phyloP scores from a whole-genome alignment of 2,888 invertebrate species.

The Eristalis intricaria region DNA sequence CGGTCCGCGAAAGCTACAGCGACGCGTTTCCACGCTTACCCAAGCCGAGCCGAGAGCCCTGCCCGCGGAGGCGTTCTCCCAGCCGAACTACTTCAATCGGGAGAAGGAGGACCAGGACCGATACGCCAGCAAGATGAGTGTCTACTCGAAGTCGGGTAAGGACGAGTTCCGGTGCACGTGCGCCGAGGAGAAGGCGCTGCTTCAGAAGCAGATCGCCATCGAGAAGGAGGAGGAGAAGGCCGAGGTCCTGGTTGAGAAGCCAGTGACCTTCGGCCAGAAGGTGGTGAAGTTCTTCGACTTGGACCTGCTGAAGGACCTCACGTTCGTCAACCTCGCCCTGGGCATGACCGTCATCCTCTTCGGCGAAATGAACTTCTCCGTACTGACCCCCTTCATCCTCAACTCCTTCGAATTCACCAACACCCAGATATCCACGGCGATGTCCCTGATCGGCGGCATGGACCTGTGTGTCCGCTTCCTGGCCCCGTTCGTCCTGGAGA shows the following conservation, averaged over 20 bases:
- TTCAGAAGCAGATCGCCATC: conserved; percentile 74
- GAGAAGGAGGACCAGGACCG: conserved; percentile 83
- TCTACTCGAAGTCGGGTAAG: conserved; percentile 76
- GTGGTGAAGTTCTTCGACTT: conserved; percentile 87
- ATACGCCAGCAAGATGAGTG: conserved; percentile 77
- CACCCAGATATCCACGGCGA: conserved; percentile 85
- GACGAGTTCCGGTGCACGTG: conserved; percentile 78
- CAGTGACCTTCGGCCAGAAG: conserved; percentile 83
- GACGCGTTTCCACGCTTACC: conserved; percentile 55
- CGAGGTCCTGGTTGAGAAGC: conserved; percentile 76
- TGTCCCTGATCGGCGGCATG: conserved; percentile 86
- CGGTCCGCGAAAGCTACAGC: conserved; percentile 52
- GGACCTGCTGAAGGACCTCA: conserved; percentile 85
- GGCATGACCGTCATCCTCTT: conserved; percentile 89
- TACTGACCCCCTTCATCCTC: conserved; percentile 88
- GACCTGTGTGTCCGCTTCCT: conserved; percentile 86
- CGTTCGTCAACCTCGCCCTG: conserved; percentile 87
- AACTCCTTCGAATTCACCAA: conserved; percentile 84
- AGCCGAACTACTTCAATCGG: conserved; percentile 83
- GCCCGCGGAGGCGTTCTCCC: conserved; percentile 61
- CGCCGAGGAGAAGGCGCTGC: conserved; percentile 77
- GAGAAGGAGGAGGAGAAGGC: conserved; percentile 74
- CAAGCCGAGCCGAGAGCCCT: conserved; percentile 5
- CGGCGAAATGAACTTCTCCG: conserved; percentile 88
- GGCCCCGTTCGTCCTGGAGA: conserved; percentile 86